Base-by-base conservation (phyloP, 2,888 invertebrate species). In the Julus scanicus region DNA sequence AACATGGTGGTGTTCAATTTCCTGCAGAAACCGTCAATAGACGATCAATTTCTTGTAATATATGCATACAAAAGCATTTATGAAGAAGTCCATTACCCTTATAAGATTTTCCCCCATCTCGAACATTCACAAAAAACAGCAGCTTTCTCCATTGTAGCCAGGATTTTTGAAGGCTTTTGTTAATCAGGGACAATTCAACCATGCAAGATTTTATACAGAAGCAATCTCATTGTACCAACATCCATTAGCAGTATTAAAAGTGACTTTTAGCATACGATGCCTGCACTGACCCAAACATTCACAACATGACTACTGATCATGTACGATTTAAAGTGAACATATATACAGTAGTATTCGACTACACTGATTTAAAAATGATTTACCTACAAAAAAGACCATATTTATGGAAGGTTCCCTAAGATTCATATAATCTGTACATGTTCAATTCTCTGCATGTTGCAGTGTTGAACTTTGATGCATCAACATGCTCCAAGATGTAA, bases 81-180 rank as follows among this genome's bases (percentile, higher is more conserved):
- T 71, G 71, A 71, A 71, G 29, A 71, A 71, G 71, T 71, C 71
- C 71, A 71, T 71, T 71, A 71, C n/a, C 71, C 71, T 29, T 71
- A 71, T 71, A 71, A 71, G 71, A 71, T 71, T 71, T 71, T 71
- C 9, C 71, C 71, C 71, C 71, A 71, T 71, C 71, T 29, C 29
- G 71, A 71, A n/a, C 71, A 71, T 71, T 71, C 29, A 71, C 71
- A 71, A 71, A 71, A 71, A 71, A 20, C 20, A 71, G 71, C 71
- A 71, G 29, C 8, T 17, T 63, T 44, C 44, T 44, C 17, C 63
- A 63, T 63, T n/a, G 63, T 63, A n/a, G 63, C 63, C 63, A 63
- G 1, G 6, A 63, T 63, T 17, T 63, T 63, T 17, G 20, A 29
- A 71, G 20, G 17, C 29, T 20, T 71, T 71, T 71, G 71, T 71